Evolutionary conservation across 2,797 vertebrate species (phyloP), one percentile per base, ranked within the genome.

Genomic region (Cossypha polioptera): DNA sequence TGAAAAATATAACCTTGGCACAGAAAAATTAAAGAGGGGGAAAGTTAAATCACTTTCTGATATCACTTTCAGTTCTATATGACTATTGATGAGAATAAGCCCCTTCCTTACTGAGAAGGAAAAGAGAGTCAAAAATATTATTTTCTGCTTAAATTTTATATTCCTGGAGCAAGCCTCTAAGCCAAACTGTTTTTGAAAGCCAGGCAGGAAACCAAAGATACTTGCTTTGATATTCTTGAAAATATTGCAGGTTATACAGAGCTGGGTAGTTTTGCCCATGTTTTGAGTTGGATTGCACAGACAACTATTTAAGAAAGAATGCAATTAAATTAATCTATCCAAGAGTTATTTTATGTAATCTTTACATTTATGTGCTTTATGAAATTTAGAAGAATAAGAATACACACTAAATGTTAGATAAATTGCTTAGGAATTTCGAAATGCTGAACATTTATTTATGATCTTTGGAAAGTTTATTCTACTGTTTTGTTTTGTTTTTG

Each of bases 361-460:
- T 82, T 50, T 72, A 24, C 5, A n/a, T 58, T 72, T 68, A 4
- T 47, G 19, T 68, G 16, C 26, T 71, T 93, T 51, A 31, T 66
- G 5, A 6, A 45, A 24, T 54, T 88, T 85, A 31, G 47, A 85
- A 63, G 24, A 59, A 45, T 16, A 65, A 13, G 10, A 59, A 65
- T 51, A 33, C 1, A 11, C 0, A 10, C 1, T 45, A 51, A n/a
- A 71, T 57, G 1, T 50, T 43, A 40, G 11, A 4, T 79, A 35
- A 67, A n/a, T 53, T 66, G 4, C 40, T 51, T 65, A 31, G 7
- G 10, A 58, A 59, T 55, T 81, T 79, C 76, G 24, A 62, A 79
- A 69, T 54, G 11, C 8, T 17, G 3, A 74, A 93, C 67, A 59
- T 50, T 68, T 6, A 0, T 0, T 88, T 71, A 28, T 85, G 36